Conservation (phyloP, 2,888 invertebrate species). For the Xestia xanthographa region DNA sequence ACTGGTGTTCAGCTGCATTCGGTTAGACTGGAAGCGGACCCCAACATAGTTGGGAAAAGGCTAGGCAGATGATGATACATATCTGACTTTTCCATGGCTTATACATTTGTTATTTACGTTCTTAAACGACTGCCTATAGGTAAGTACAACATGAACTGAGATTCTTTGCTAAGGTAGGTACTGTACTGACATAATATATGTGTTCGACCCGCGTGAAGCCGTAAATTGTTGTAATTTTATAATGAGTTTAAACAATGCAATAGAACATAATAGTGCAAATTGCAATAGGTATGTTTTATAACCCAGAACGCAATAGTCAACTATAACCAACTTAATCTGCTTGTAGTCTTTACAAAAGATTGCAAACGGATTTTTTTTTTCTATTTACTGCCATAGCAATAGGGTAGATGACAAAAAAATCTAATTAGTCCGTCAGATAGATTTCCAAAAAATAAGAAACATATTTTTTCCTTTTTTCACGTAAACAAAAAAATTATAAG, state of each 20-base stretch:
- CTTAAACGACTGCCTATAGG: background rate
- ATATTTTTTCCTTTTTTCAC: too few relatives aligned
- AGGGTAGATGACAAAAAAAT: too few relatives aligned
- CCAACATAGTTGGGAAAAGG: too few relatives aligned
- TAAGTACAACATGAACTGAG: background rate
- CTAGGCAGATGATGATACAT: too few relatives aligned
- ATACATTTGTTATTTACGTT: background rate
- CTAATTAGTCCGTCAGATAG: too few relatives aligned
- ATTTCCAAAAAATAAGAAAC: too few relatives aligned
- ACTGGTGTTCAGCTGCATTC: too few relatives aligned
- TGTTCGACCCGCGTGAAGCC: slow-evolving; percentile 46
- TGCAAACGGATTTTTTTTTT: background rate
- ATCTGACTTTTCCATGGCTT: background rate
- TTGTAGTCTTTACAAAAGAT: background rate
- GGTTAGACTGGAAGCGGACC: too few relatives aligned
- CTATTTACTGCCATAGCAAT: background rate
- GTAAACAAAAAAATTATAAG: too few relatives aligned
- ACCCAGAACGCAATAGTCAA: background rate
- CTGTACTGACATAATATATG: slow-evolving; percentile 13
- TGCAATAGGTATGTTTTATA: background rate
- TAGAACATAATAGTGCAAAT: slow-evolving; percentile 14
- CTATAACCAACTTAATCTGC: background rate
- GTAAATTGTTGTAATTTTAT: slow-evolving; percentile 45
- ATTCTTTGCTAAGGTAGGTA: background rate
- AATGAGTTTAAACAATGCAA: slow-evolving; percentile 29